phyloP scores from a whole-genome alignment of 1,140 invertebrate species.

The Dendrolimus punctatus region DNA sequence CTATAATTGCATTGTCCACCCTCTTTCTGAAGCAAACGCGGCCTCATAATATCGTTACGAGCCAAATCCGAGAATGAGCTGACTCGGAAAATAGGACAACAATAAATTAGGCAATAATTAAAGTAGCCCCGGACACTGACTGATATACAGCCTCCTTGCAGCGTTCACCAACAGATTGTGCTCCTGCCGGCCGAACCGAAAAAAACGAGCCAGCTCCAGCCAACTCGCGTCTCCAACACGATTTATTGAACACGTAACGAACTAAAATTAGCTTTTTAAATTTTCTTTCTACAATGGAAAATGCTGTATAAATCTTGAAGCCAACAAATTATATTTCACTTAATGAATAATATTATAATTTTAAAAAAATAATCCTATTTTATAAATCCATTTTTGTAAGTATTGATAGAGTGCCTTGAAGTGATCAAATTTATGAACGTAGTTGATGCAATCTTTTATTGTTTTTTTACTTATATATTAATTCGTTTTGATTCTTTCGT shows the following conservation, averaged over 20 bases:
- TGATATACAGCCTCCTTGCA: slow-evolving; percentile 46
- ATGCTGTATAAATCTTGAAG: not conserved
- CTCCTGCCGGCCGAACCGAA: slow-evolving; percentile 15
- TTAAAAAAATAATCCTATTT: no score
- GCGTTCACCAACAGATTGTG: slow-evolving; percentile 16
- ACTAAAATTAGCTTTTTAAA: slow-evolving; percentile 10
- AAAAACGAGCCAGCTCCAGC: slow-evolving; percentile 15
- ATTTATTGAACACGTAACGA: slow-evolving; percentile 15
- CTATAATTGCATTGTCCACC: no score
- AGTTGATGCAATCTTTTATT: no score
- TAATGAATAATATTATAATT: no score
- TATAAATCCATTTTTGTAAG: no score
- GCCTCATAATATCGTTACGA: slow-evolving; percentile 9
- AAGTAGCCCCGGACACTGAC: slow-evolving; percentile 46
- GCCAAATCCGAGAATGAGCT: not conserved
- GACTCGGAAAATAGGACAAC: slow-evolving; percentile 33
- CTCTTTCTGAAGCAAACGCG: no score
- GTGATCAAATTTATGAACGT: no score
- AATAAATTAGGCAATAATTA: slow-evolving; percentile 59
- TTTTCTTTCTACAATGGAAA: not conserved
- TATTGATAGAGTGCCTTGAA: no score
- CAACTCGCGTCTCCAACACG: slow-evolving; percentile 4
- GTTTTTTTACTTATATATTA: no score
- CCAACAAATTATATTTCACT: no score
- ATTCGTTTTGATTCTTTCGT: no score